Evolutionary conservation across 53 echinoderm and acorn worm species (phyloP).

Genomic region (Pentamera pediparva): DNA sequence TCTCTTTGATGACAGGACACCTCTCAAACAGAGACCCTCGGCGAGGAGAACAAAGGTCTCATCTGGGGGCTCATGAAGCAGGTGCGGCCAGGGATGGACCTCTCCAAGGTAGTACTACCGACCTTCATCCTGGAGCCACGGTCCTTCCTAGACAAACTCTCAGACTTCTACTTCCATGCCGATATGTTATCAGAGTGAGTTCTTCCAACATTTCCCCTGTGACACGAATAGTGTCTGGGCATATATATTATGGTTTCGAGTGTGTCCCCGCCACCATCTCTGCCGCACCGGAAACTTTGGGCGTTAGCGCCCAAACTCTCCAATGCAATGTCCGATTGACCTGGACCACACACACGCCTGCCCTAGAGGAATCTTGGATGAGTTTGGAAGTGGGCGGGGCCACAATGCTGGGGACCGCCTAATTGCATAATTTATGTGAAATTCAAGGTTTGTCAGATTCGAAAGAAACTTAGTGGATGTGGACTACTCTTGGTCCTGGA

Average conservation of each 20-base stretch:
- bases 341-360: too few species aligned
- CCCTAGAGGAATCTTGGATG: too few species aligned
- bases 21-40: constrained; percentile 86
- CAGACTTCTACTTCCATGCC: constrained; percentile 92
- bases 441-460: too few species aligned
- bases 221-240: background rate
- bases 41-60: constrained; percentile 87
- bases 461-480: too few species aligned
- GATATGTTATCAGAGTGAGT: constrained; percentile 86
- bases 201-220: background rate
- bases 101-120: constrained; percentile 94
- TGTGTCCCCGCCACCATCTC: too few species aligned
- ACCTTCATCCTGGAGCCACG: constrained; percentile 88
- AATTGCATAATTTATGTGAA: too few species aligned
- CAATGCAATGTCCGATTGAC: too few species aligned
- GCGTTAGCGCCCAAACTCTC: too few species aligned
- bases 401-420: too few species aligned
- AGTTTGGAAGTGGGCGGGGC: too few species aligned
- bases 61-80: constrained; percentile 94
- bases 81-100: constrained; percentile 97
- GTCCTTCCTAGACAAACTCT: constrained; percentile 87
- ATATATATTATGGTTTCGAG: background rate
- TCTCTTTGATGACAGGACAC: constrained; percentile 45
- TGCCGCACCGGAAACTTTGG: too few species aligned
- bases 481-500: too few species aligned